These are phyloP conservation scores for Malacoctenus gilli DNA, from an alignment of 2,797 vertebrate species.

Conservation along the genomic window DNA sequence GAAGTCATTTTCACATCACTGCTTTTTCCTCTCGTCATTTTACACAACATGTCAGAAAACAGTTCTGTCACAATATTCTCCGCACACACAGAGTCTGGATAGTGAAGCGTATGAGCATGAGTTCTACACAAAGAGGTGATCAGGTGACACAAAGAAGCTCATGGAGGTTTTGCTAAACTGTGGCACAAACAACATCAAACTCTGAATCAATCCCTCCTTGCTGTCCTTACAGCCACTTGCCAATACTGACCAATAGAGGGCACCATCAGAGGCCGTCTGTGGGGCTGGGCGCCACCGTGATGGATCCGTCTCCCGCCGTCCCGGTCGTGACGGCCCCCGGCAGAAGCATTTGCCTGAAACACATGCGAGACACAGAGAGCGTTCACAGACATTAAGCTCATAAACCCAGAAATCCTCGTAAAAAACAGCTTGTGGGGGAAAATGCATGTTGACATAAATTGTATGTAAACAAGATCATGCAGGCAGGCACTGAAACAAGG, in stretches of 20 bases:
- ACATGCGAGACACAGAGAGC: slow-evolving; percentile 45
- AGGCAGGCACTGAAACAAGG: slow-evolving; percentile 68
- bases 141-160: slow-evolving; percentile 68
- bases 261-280: slow-evolving; percentile 85
- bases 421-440: slow-evolving; percentile 25
- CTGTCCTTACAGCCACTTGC: no score
- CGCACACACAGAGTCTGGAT: no score
- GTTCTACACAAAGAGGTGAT: slow-evolving; percentile 62
- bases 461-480: slow-evolving; percentile 70
- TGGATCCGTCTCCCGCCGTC: slow-evolving; percentile 79
- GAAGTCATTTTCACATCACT: no score
- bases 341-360: slow-evolving; percentile 83
- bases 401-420: slow-evolving; percentile 5
- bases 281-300: slow-evolving; percentile 81
- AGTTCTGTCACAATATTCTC: no score
- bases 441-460: slow-evolving; percentile 30
- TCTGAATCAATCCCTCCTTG: no score
- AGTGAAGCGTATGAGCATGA: slow-evolving; percentile 66
- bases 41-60: no score
- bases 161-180: slow-evolving; percentile 43
- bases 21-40: no score
- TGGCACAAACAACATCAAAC: slow-evolving; percentile 23
- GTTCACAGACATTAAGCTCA: slow-evolving; percentile 55
- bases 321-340: slow-evolving; percentile 83
- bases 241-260: slow-evolving; percentile 92